phyloP scores from a whole-genome alignment of 2,888 invertebrate species.

The Sesia bembeciformis region DNA sequence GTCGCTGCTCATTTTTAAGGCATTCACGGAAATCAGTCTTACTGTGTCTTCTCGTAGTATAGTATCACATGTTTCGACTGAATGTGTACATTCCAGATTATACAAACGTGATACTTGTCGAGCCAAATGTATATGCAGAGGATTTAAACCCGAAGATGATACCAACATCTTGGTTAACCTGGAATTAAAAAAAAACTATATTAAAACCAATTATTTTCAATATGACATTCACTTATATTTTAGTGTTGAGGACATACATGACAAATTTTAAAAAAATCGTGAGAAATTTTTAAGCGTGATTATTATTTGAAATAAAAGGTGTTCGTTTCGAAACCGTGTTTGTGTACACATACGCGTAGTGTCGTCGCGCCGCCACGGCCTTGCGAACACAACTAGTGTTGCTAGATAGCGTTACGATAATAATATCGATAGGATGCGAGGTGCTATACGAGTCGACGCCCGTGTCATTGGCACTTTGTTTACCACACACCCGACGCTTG shows the following conservation, averaged over 20 bases:
- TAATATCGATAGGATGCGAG: slow-evolving; percentile 52
- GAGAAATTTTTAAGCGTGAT: slow-evolving; percentile 17
- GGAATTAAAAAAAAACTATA: slow-evolving; percentile 29
- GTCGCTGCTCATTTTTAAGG: slow-evolving; percentile 51
- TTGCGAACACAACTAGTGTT: slow-evolving; percentile 58
- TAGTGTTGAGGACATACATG: slow-evolving; percentile 1
- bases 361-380: slow-evolving; percentile 33
- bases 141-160: slow-evolving; percentile 26
- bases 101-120: slow-evolving; percentile 6
- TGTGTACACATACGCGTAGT: slow-evolving; percentile 25
- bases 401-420: slow-evolving; percentile 40
- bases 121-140: slow-evolving; percentile 18
- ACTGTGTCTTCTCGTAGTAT: slow-evolving; percentile 13
- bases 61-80: slow-evolving; percentile 24
- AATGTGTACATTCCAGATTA: slow-evolving; percentile 12
- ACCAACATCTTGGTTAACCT: slow-evolving; percentile 57
- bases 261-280: slow-evolving; percentile 4
- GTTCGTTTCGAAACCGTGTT: slow-evolving; percentile 30
- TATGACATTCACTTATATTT: slow-evolving; percentile 3
- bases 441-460: slow-evolving; percentile 23
- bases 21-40: slow-evolving; percentile 54
- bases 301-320: slow-evolving; percentile 34
- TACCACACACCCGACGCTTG: slow-evolving; percentile 41
- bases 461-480: slow-evolving; percentile 68
- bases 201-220: slow-evolving; percentile 1